A percentile compares a stretch with the other conserved stretches of the same genome.
phyloP scores from a whole-genome alignment of 2,888 invertebrate genomes.

The Lasioglossum lativentre region DNA sequence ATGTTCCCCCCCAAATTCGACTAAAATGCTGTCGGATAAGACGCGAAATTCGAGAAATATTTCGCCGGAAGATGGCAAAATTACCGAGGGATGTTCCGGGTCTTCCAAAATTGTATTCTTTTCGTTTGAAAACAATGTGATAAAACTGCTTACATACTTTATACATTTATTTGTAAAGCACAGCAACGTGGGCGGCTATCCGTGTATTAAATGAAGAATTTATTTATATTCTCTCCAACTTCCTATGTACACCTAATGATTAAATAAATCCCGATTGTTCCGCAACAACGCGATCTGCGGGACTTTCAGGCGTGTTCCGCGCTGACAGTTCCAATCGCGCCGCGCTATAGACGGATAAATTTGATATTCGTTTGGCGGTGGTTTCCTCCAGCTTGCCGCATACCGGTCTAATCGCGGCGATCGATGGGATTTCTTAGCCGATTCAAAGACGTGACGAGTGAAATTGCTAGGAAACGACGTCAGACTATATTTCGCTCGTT shows the following conservation, averaged over 20 bases:
- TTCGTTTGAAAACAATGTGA: no score
- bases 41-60: not conserved
- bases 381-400: no score
- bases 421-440: constrained; percentile 44
- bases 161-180: no score
- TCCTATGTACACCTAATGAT: no score
- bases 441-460: constrained; percentile 61
- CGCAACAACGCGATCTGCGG: no score
- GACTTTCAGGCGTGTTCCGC: not conserved
- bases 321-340: not conserved
- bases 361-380: not conserved
- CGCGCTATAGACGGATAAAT: no score
- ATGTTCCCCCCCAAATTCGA: not conserved
- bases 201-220: not conserved
- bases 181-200: no score
- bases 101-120: not conserved
- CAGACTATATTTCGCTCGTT: constrained; percentile 74
- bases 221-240: not conserved
- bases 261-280: not conserved
- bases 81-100: not conserved
- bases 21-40: not conserved
- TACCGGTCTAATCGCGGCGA: constrained; percentile 32
- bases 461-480: constrained; percentile 67
- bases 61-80: not conserved
- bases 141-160: no score